Evolutionary conservation across 30 jellyfish, hydroid and myxozoan species (phyloP), one percentile per base, ranked within the genome.

Genomic region (Catostylus mosaicus): DNA sequence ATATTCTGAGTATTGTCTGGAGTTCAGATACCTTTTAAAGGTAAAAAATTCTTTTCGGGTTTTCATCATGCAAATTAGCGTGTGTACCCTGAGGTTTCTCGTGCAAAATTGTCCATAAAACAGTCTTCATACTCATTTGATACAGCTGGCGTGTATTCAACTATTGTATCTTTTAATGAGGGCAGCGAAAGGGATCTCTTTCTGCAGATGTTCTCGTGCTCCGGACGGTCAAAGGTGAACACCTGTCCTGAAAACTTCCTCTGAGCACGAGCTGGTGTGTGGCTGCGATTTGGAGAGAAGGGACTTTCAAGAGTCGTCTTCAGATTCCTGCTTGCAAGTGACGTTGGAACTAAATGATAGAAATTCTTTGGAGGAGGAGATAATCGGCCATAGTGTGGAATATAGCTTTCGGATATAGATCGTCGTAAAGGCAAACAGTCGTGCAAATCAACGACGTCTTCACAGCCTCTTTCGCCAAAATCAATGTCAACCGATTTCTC

Each of bases 361-460:
- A 91, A 91, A 65, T 84, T 67, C 79, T 85, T 88, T 1, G 98
- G 96, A 0, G 98, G 96, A 0, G 98, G 98, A 8, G 88, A 70
- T 23, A 83, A 72, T 23, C 82, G 46, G 30, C 93, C 82, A 65
- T 69, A 71, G 36, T 73, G 93, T 16, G 93, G 81, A 27, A 83
- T 67, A 40, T 83, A 83, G 47, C 86, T 70, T 61, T 83, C 93
- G 4, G 93, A 83, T 8, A 73, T 33, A 7, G 93, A 83, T 24
- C 86, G 93, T 26, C 86, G 79, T 3, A 73, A 59, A 11, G 56
- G 86, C 43, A 34, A n/a, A 20, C 34, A 24, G 54, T 60, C 75
- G 30, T 31, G 29, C 4, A 62, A 24, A 32, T 59, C 69, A 19
- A 23, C 71, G n/a, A 37, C 65, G 50, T 72, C 70, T 8, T 51